Conservation (phyloP, 2,797 vertebrate genomes). For the Balearica regulorum region DNA sequence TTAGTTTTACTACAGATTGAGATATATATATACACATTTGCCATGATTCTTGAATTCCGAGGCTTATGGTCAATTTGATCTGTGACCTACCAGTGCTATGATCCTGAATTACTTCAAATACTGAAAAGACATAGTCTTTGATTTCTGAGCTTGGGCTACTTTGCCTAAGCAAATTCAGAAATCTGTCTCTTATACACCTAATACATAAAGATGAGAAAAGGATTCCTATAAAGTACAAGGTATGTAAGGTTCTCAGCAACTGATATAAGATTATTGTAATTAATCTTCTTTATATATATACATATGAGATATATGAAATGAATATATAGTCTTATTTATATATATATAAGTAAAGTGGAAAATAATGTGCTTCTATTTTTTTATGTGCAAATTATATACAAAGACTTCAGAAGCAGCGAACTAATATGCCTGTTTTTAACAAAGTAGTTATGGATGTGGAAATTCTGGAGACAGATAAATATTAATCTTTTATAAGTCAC, state of each 20-base stretch:
- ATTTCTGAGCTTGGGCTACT: not conserved
- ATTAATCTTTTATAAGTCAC: not conserved
- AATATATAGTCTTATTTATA: not conserved
- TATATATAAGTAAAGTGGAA: not conserved
- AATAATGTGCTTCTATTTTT: not conserved
- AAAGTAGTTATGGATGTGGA: not conserved
- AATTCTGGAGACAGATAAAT: not conserved
- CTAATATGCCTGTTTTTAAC: not conserved
- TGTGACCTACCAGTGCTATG: not conserved
- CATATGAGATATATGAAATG: not conserved
- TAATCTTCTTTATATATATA: not conserved
- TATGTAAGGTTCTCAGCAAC: not conserved
- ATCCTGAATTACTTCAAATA: not conserved
- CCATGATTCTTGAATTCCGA: not conserved
- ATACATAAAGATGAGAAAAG: not conserved
- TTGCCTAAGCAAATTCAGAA: not conserved
- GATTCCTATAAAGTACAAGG: not conserved
- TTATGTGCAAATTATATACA: not conserved
- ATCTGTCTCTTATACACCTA: not conserved
- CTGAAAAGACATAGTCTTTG: not conserved
- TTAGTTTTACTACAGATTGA: not conserved
- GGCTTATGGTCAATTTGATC: not conserved
- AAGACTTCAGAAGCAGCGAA: not conserved
- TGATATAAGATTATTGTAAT: not conserved
- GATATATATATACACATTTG: not conserved